phyloP scores from a whole-genome alignment of 2,797 vertebrate species.

The Leptodactylus fallax region DNA sequence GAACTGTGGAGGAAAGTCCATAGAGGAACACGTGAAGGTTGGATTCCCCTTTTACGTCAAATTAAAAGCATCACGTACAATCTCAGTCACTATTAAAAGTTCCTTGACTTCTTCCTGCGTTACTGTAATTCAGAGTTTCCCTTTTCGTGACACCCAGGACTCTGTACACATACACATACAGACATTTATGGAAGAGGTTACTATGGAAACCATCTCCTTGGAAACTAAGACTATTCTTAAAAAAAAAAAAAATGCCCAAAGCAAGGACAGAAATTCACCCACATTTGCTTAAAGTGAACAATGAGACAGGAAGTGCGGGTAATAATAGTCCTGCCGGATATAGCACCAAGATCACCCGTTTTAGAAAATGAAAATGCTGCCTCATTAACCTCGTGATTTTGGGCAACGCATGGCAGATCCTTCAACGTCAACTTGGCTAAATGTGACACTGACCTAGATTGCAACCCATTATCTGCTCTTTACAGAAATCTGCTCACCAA shows the following conservation, averaged over 20 bases:
- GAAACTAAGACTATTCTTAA: slow-evolving; percentile 59
- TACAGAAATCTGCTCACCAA: not conserved
- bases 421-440: slow-evolving; percentile 6
- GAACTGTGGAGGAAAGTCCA: not conserved
- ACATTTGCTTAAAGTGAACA: slow-evolving; percentile 43
- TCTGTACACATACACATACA: slow-evolving; percentile 39
- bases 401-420: not conserved
- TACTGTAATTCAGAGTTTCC: slow-evolving; percentile 26
- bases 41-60: not conserved
- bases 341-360: slow-evolving; percentile 27
- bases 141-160: not conserved
- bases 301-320: slow-evolving; percentile 23
- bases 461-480: slow-evolving; percentile 21
- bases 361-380: slow-evolving; percentile 20
- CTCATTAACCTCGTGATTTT: slow-evolving; percentile 33
- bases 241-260: slow-evolving; percentile 52
- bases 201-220: slow-evolving; percentile 48
- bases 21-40: not conserved
- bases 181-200: slow-evolving; percentile 49
- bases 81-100: slow-evolving; percentile 17
- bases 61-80: not conserved
- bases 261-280: slow-evolving; percentile 46
- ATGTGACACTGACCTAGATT: slow-evolving; percentile 60
- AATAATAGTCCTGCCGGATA: slow-evolving; percentile 39
- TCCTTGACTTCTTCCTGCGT: not conserved